These are phyloP conservation scores for Palaemon carinicauda DNA, from an alignment of 1,140 invertebrate species.

Conservation along the genomic window DNA sequence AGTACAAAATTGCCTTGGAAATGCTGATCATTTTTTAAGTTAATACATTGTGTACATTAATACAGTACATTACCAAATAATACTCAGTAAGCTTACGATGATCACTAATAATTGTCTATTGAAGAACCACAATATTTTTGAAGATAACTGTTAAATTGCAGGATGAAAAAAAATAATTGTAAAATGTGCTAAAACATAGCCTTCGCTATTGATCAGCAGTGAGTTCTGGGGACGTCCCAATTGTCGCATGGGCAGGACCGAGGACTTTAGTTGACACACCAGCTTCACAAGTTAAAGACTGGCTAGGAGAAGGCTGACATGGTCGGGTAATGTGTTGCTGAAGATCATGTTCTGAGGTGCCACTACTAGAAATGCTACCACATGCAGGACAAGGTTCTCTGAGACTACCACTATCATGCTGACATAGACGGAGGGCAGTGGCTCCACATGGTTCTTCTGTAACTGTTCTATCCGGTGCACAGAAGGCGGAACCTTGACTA, in stretches of 20 bases:
- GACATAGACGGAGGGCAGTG: conserved; percentile 36
- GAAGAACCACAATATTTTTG: conserved; percentile 54
- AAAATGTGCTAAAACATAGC: conserved; percentile 56
- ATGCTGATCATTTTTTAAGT: conserved; percentile 52
- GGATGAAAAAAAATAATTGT: conserved; percentile 54
- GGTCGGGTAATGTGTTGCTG: neutral
- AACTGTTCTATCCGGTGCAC: conserved; percentile 67
- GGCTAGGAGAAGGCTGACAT: conserved; percentile 34
- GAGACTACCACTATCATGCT: conserved; percentile 20
- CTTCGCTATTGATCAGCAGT: conserved; percentile 55
- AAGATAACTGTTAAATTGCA: conserved; percentile 51
- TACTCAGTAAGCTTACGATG: conserved; percentile 54
- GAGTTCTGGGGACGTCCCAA: conserved; percentile 37
- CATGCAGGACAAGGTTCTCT: conserved; percentile 43
- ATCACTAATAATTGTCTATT: conserved; percentile 53
- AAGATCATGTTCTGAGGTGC: conserved; percentile 22
- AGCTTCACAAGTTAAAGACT: conserved; percentile 35
- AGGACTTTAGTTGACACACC: conserved; percentile 36
- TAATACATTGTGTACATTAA: conserved; percentile 57
- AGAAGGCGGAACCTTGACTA: conserved; percentile 82
- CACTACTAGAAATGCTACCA: conserved; percentile 4
- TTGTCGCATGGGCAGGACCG: conserved; percentile 32
- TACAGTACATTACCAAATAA: conserved; percentile 46
- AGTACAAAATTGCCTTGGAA: conserved; percentile 57
- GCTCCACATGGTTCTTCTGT: conserved; percentile 36